Conservation (phyloP, 2,797 vertebrate genomes). For the Arrhamphus sclerolepis region DNA sequence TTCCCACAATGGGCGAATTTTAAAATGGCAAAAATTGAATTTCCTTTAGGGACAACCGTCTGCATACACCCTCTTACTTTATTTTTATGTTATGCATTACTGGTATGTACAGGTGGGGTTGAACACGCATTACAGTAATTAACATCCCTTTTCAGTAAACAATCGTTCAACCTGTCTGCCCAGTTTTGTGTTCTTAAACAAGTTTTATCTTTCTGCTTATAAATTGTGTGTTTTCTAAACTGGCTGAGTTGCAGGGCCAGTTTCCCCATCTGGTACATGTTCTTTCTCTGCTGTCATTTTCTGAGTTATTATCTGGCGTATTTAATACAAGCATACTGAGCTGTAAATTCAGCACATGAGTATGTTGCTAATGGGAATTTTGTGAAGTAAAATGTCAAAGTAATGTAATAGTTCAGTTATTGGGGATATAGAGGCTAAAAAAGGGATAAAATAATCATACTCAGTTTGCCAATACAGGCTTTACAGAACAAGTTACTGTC, state of each 20-base stretch:
- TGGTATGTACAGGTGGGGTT: constrained; percentile 65
- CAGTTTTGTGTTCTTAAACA: constrained; percentile 59
- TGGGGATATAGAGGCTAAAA: too few species aligned
- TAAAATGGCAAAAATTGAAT: too few species aligned
- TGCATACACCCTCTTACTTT: constrained; percentile 25
- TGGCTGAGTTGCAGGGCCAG: constrained; percentile 45
- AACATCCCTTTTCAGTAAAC: constrained; percentile 54
- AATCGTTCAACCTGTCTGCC: constrained; percentile 58
- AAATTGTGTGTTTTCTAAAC: constrained; percentile 37
- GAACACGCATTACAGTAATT: constrained; percentile 72
- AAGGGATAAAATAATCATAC: too few species aligned
- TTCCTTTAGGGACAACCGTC: neutral
- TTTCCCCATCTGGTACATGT: constrained; percentile 48
- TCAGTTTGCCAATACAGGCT: neutral
- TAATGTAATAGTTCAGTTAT: too few species aligned
- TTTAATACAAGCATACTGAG: neutral
- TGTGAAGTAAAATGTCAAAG: neutral
- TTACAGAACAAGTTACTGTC: too few species aligned
- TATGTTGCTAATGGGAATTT: neutral
- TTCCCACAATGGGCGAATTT: too few species aligned
- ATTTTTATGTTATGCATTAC: constrained; percentile 36
- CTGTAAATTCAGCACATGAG: neutral
- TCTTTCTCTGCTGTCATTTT: constrained; percentile 30
- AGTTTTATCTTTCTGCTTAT: constrained; percentile 45
- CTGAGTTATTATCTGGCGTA: constrained; percentile 6